A percentile compares a stretch with the other conserved stretches of the same genome.
These are phyloP conservation scores for Fistularia commersonii DNA, from an alignment of 2,797 vertebrate species.

Conservation along the genomic window DNA sequence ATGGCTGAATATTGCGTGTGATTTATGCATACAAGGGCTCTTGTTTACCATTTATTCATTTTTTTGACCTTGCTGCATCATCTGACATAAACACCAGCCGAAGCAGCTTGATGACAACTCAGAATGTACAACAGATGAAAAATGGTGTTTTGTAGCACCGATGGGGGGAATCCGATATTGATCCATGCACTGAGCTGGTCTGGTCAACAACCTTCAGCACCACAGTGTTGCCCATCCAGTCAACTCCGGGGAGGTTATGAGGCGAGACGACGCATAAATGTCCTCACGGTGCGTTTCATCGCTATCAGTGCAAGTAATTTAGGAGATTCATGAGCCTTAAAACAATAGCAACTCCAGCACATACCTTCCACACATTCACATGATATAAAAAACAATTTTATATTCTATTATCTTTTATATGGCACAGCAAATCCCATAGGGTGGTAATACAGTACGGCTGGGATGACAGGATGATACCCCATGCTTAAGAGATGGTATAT, in stretches of 20 bases:
- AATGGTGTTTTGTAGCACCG: conserved; percentile 37
- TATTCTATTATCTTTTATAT: conserved; percentile 68
- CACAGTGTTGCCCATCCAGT: conserved; percentile 16
- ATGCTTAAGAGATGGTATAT: conserved; percentile 47
- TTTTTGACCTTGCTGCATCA: no score
- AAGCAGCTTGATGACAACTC: no score
- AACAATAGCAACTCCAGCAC: conserved; percentile 47
- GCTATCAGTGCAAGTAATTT: conserved; percentile 41
- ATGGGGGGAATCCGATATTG: conserved; percentile 37
- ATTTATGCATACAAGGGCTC: no score
- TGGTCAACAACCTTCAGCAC: conserved; percentile 29
- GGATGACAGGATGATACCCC: conserved; percentile 34
- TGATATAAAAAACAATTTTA: conserved; percentile 66
- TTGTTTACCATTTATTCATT: no score
- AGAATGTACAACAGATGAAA: conserved; percentile 19
- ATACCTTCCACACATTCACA: conserved; percentile 26
- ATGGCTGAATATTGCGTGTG: no score
- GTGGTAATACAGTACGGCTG: conserved; percentile 32
- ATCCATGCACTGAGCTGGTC: conserved; percentile 12
- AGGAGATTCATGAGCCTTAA: conserved; percentile 65
- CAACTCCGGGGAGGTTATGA: conserved; percentile 50
- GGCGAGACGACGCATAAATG: conserved; percentile 58
- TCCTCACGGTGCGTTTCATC: conserved; percentile 29
- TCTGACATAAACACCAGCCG: no score
- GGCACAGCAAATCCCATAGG: conserved; percentile 18